These are phyloP conservation scores for Phenganax stokvisi DNA, from an alignment of 92 coral and sea anemone genomes.

Conservation along the genomic window DNA sequence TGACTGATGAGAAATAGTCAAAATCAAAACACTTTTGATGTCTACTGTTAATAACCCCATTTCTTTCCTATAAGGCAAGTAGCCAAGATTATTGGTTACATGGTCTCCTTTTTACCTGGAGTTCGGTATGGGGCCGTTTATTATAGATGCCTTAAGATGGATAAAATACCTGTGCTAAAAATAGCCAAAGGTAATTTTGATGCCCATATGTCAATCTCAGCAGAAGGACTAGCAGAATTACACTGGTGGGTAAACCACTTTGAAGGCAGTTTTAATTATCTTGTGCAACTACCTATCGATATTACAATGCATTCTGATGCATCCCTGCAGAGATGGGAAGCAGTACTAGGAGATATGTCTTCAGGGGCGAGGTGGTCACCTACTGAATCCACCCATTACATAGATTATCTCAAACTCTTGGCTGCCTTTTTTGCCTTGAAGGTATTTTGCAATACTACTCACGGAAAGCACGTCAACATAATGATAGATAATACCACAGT, in stretches of 20 bases:
- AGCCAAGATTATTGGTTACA: slow-evolving; percentile 52
- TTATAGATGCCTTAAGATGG: slow-evolving; percentile 41
- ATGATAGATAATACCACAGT: too few species aligned
- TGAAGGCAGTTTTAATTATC: slow-evolving; percentile 34
- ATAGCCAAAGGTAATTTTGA: slow-evolving; percentile 40
- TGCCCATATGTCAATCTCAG: slow-evolving; percentile 32
- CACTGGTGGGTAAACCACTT: slow-evolving; percentile 40
- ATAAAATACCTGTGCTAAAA: slow-evolving; percentile 47
- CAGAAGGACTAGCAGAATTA: slow-evolving; percentile 24
- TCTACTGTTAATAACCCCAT: too few species aligned
- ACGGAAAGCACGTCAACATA: too few species aligned
- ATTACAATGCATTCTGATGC: slow-evolving; percentile 30
- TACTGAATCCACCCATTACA: too few species aligned
- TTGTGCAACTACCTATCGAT: slow-evolving; percentile 10
- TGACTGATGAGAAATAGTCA: too few species aligned
- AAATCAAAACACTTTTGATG: too few species aligned
- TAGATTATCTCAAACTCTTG: too few species aligned
- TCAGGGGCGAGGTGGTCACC: too few species aligned
- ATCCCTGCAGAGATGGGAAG: slow-evolving; percentile 2
- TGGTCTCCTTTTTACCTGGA: slow-evolving; percentile 54
- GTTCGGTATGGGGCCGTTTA: slow-evolving; percentile 43
- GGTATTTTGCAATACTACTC: too few species aligned
- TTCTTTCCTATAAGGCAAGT: background rate
- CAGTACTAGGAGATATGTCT: too few species aligned
- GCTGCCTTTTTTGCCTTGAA: too few species aligned